Evolutionary conservation across 2,888 invertebrate genomes (phyloP), one percentile per base, ranked within the genome.

Genomic region (Drosophila crucigera): DNA sequence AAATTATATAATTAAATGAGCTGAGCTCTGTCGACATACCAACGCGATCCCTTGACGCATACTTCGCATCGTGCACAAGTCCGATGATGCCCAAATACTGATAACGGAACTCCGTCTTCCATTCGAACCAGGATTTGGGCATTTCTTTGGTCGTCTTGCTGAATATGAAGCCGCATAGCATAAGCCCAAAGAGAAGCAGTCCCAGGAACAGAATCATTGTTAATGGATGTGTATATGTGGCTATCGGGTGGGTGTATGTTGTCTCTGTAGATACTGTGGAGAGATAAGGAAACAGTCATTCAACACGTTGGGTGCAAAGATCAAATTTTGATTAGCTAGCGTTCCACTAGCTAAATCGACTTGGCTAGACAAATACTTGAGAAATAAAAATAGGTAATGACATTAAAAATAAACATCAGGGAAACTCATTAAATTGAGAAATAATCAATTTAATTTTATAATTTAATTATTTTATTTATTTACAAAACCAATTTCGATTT

Each of bases 91-190:
- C 93, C 33, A 91, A 39, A 62, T 89, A 91, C 78, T 94, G 94
- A 80, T 92, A 92, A 31, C 90, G 88, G 7, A 94, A 83, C 76
- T 94, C 93, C 0, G 91, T 91, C 70, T 91, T 91, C 91, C 93
- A 92, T 84, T 94, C 93, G 58, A 89, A 91, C 93, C 92, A 93
- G 5, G 90, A 91, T 62, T 91, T 93, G 47, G 93, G 93, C 77
- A 93, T 82, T 59, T 91, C 91, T 78, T 94, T 93, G 3, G 93
- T 92, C 28, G 93, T 93, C 89, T 92, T 92, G 19, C 92, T 89
- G 70, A 93, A 92, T 64, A 92, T 89, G 73, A 94, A 93, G 28
- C 79, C 90, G 54, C 88, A 83, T 19, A 91, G 50, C 65, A 90
- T 25, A n/a, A 91, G 50, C 1, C 81, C 73, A 11, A 92, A 30